Evolutionary conservation across 2,888 invertebrate species (phyloP), one percentile per base, ranked within the genome.

Genomic region (Ormyrus rosae): DNA sequence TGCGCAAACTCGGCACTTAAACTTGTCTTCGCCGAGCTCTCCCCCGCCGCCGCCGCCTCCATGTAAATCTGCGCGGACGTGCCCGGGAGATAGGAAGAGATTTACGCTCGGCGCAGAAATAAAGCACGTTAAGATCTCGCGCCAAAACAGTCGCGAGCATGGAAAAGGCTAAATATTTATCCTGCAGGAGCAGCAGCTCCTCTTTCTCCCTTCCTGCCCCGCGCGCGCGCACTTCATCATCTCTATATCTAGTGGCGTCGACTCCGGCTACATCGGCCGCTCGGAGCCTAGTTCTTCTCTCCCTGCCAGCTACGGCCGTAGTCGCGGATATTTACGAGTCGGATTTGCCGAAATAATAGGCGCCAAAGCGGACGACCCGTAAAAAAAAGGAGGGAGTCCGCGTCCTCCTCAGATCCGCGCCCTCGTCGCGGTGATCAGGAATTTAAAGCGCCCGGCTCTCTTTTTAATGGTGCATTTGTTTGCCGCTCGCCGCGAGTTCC

Each of bases 251-350:
- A 19, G 19, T 19, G 19, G 9, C 56, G 34, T 51, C 50, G 46
- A 56, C 19, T 50, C 6, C 19, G 19, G 19, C 19, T 19, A 19
- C 19, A 1, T 19, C 9, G 11, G 11, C 13, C 53, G 45, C 1
- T 11, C 50, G 34, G 10, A 13, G 48, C 48, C 13, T 34, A 61
- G 63, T 60, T 53, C 58, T 63, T 74, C 68, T 61, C 53, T 46
- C 7, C 56, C 11, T 83, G 83, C 68, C 83, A 82, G 73, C 79
- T n/a, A 73, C 77, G n/a, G n/a, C 34, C 19, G 13, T 71, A 19
- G 19, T 19, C 19, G 19, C 61, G 81, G 78, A 84, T 85, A 85
- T 86, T 85, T 86, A 85, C 84, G 82, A 80, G 81, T 81, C 76
- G 78, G 79, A 83, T 84, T 82, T 76, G 65, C 72, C 73, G 82